A percentile compares a stretch with the other conserved stretches of the same genome.
Evolutionary conservation across 2,888 invertebrate species (phyloP).

Genomic region (Himalopsyche japonica): DNA sequence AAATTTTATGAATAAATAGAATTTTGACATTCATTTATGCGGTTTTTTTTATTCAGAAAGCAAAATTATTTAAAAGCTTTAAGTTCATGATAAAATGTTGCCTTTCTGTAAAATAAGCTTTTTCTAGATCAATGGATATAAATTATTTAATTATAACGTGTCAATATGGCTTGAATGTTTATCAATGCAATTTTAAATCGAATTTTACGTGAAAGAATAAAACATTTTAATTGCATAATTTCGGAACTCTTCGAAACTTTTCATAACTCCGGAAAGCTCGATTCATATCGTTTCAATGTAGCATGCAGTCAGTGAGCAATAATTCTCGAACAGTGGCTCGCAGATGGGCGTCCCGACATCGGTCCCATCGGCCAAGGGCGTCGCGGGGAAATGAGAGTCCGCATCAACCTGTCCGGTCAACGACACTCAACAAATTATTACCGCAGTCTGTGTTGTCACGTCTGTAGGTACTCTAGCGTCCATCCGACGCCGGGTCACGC

Average conservation of each 20-base stretch:
- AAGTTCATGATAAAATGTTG: no score
- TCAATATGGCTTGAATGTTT: no score
- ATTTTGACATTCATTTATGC: no score
- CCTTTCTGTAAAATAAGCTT: no score
- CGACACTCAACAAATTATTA: conserved; percentile 23
- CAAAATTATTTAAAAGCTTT: no score
- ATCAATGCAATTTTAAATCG: no score
- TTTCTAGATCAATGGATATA: no score
- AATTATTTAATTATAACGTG: no score
- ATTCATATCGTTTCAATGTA: not conserved
- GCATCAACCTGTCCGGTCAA: conserved; percentile 17
- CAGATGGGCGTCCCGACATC: not conserved
- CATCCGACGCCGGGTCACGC: not conserved
- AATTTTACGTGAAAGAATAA: not conserved
- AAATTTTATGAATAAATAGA: no score
- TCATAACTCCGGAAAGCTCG: not conserved
- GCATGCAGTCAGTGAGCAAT: not conserved
- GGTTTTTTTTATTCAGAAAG: no score
- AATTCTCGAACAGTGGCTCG: not conserved
- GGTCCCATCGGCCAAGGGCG: not conserved
- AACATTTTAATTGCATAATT: not conserved
- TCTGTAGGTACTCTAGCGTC: not conserved
- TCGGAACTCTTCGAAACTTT: no score
- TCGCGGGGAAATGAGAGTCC: not conserved
- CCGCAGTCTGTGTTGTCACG: conserved; percentile 18